A percentile compares a stretch with the other conserved stretches of the same genome.
These are phyloP conservation scores for Hemistola chrysoprasaria DNA, from an alignment of 2,888 invertebrate species.

Conservation along the genomic window DNA sequence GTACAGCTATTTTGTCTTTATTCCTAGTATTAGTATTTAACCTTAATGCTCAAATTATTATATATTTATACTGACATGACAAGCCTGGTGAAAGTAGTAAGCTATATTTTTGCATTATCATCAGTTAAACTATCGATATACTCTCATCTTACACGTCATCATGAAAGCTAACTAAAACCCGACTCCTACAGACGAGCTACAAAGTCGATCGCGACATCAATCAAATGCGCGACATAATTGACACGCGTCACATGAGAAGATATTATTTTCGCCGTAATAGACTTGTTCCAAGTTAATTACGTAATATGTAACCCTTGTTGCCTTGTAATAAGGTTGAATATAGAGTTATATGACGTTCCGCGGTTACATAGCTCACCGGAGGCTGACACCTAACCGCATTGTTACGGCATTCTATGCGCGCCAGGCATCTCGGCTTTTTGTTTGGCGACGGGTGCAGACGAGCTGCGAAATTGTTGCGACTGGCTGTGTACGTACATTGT, in stretches of 20 bases:
- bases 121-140: conserved; percentile 6
- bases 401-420: conserved; percentile 54
- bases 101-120: conserved; percentile 4
- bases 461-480: conserved; percentile 11
- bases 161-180: conserved; percentile 4
- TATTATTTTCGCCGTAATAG: conserved; percentile 62
- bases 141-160: conserved; percentile 8
- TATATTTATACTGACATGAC: too few species aligned
- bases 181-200: conserved; percentile 17
- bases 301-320: conserved; percentile 24
- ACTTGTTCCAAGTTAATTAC: conserved; percentile 63
- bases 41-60: too few species aligned
- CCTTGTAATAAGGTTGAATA: conserved; percentile 11
- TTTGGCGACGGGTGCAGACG: conserved; percentile 22
- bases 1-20: too few species aligned
- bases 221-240: conserved; percentile 58
- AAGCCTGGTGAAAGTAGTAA: too few species aligned
- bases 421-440: conserved; percentile 40
- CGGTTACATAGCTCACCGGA: conserved; percentile 26
- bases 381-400: conserved; percentile 55
- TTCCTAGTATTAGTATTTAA: too few species aligned
- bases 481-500: background rate
- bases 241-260: conserved; percentile 50
- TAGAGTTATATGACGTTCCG: conserved; percentile 18
- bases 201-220: conserved; percentile 47